Conservation (phyloP, 1,140 invertebrate species). For the Linepithema humile region DNA sequence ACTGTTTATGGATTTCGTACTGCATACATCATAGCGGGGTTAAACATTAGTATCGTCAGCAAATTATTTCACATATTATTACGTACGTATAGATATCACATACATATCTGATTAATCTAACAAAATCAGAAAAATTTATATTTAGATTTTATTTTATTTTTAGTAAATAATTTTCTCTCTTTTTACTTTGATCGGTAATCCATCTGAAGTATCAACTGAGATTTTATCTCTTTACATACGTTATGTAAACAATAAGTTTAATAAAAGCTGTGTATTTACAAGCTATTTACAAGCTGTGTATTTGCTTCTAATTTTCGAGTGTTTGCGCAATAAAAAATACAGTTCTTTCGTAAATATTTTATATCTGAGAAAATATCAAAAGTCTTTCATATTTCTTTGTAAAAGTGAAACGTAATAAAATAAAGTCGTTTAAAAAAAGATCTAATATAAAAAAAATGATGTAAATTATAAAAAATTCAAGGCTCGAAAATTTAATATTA, state of each 20-base stretch:
- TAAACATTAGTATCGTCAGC: no score
- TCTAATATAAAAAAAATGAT: not conserved
- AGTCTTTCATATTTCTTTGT: not conserved
- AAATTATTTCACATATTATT: not conserved
- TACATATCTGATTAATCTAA: not conserved
- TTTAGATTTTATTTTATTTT: not conserved
- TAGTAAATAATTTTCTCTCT: not conserved
- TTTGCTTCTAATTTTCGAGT: not conserved
- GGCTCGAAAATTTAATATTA: not conserved
- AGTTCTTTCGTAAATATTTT: not conserved
- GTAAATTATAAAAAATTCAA: not conserved
- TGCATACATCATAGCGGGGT: no score
- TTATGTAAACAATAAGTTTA: not conserved
- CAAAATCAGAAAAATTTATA: not conserved
- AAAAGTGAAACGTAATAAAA: not conserved
- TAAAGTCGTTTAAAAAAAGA: not conserved
- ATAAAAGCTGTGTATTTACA: no score
- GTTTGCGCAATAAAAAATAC: not conserved
- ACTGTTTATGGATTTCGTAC: no score
- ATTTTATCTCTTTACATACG: no score
- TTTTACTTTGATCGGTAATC: not conserved
- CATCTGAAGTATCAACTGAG: no score
- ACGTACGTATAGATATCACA: not conserved
- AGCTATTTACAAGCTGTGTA: no score
- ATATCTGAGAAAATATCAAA: not conserved